Base-by-base conservation (phyloP, 2,888 invertebrate genomes). In the Drosophila atripex region DNA sequence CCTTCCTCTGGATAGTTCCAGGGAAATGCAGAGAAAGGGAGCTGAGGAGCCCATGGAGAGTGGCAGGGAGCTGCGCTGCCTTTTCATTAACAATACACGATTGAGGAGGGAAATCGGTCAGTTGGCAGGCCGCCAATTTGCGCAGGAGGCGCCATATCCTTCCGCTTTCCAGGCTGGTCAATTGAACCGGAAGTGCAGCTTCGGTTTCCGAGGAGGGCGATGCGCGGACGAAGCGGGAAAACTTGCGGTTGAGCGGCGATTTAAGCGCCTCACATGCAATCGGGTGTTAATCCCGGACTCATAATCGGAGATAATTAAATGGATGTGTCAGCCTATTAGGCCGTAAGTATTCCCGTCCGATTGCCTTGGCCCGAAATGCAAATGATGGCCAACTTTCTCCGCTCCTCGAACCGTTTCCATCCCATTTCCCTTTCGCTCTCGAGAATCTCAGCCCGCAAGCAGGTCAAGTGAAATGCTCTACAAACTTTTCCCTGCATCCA, bases 341-440 rank as follows among this genome's bases (percentile, higher is more conserved):
- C 1, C 7, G 35, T 2, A 7, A 35, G 35, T 35, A 14, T 35
- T 35, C n/a, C 16, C 21, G 18, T 25, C 12, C 18, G 14, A 35
- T 55, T 51, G 58, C 76, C 75, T 71, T 71, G 71, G 60, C 71
- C 61, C 21, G 68, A 55, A 73, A 68, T 71, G 70, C 54, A 71
- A 68, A 73, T 71, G 57, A 55, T 41, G 52, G 45, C 47, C 14
- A 64, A 47, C 57, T 39, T 60, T 43, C 51, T 60, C n/a, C n/a
- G 60, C 66, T 68, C 64, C 64, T 68, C 50, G 58, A 69, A 55
- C 35, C 18, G 35, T 21, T 58, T 51, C 51, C 51, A 51, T 52
- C 5, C 61, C 61, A 70, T 54, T 49, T 60, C 53, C 46, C 54
- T 25, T 39, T 38, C 23, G 60, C 53, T 23, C 49, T 54, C 46